Evolutionary conservation across 2,797 vertebrate species (phyloP).

Genomic region (Chelonia mydas): DNA sequence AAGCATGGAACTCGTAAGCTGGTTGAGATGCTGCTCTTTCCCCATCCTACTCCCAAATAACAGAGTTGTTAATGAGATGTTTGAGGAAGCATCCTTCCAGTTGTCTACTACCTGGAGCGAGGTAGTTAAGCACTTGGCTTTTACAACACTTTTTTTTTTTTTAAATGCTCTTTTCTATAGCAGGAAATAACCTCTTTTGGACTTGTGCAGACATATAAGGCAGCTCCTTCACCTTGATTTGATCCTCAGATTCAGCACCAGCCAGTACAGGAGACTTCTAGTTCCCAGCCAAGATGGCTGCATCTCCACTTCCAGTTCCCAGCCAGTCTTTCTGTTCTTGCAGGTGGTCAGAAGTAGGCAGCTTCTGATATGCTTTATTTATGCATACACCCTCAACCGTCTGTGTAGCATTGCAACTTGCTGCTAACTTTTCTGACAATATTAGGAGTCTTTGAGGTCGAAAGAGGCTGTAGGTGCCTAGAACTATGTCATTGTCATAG

Average conservation of each 20-base stretch:
- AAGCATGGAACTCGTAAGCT: not conserved
- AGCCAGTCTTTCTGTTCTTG: fast-evolving
- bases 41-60: fast-evolving
- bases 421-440: not conserved
- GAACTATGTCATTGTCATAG: not conserved
- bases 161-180: not conserved
- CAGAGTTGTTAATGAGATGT: not conserved
- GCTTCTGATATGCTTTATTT: not conserved
- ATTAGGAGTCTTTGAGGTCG: not conserved
- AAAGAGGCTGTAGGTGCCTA: not conserved
- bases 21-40: fast-evolving
- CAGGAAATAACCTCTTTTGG: not conserved
- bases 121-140: fast-evolving
- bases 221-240: not conserved
- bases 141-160: not conserved
- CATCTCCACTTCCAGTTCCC: not conserved
- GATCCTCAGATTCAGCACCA: fast-evolving
- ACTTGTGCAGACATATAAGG: fast-evolving
- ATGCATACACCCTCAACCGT: fast-evolving
- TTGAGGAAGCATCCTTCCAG: not conserved
- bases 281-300: fast-evolving
- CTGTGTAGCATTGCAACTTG: fast-evolving
- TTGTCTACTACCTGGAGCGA: not conserved
- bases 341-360: not conserved
- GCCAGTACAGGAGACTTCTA: fast-evolving